A percentile compares a stretch with the other conserved stretches of the same genome.
Conservation (phyloP, 92 coral and sea anemone genomes). For the Scolanthus callimorphus region DNA sequence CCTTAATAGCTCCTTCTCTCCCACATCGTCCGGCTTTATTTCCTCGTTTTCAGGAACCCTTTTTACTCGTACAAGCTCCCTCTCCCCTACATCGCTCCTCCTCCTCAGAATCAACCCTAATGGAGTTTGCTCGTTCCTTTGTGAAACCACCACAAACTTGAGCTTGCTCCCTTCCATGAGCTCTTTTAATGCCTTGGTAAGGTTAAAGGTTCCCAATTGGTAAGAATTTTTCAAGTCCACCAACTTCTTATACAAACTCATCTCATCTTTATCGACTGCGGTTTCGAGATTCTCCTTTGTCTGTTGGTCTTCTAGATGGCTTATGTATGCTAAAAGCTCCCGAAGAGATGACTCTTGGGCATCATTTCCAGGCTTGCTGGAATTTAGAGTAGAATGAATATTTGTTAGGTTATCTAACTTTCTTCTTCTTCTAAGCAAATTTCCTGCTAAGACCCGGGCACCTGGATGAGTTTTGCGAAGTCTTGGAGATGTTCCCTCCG, state of each 20-base stretch:
- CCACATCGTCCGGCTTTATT: neutral
- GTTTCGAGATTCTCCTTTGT: neutral
- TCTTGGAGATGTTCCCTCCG: too few species aligned
- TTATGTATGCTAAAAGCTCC: conserved; percentile 2
- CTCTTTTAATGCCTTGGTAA: conserved; percentile 16
- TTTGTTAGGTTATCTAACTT: too few species aligned
- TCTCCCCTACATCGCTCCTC: neutral
- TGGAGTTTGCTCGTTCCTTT: neutral
- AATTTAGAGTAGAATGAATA: too few species aligned
- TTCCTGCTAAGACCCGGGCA: too few species aligned
- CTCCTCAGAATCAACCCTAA: neutral
- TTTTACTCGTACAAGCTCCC: conserved; percentile 10
- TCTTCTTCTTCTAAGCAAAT: too few species aligned
- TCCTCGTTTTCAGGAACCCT: neutral
- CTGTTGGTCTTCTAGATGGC: conserved; percentile 8
- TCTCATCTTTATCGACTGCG: conserved; percentile 17
- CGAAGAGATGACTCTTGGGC: neutral
- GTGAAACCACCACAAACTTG: neutral
- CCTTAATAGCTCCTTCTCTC: conserved; percentile 40
- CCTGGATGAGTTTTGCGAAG: too few species aligned
- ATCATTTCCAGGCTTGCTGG: too few species aligned
- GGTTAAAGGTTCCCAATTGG: conserved; percentile 3
- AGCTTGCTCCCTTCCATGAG: neutral
- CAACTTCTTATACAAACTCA: conserved; percentile 4
- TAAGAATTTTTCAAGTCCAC: neutral